These are phyloP conservation scores for Ptilonorhynchus violaceus DNA, from an alignment of 2,113 vertebrate species.

Conservation along the genomic window DNA sequence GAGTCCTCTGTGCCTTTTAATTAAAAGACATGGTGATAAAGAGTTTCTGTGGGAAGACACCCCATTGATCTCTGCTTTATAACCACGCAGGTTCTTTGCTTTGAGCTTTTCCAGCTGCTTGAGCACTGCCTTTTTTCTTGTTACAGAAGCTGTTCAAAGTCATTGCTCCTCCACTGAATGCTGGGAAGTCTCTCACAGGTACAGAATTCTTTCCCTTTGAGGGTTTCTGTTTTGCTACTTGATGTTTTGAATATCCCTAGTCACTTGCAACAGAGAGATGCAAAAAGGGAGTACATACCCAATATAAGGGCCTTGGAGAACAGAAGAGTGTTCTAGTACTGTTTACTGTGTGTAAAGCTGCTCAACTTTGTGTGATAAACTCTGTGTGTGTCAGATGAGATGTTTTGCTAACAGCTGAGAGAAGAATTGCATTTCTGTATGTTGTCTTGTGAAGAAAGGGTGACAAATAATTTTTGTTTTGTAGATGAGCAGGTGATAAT, in stretches of 20 bases:
- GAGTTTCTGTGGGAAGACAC: not conserved
- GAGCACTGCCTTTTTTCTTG: not conserved
- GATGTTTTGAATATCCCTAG: not conserved
- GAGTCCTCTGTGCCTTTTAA: not conserved
- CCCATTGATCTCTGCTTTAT: not conserved
- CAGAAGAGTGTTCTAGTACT: not conserved
- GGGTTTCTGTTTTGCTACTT: not conserved
- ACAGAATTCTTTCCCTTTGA: not conserved
- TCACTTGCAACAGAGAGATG: not conserved
- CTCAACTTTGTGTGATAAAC: not conserved
- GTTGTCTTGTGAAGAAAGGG: not conserved
- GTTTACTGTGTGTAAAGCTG: not conserved
- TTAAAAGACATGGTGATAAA: not conserved
- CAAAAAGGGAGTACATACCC: not conserved
- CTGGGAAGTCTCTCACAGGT: conserved; percentile 90
- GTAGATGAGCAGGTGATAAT: conserved; percentile 94
- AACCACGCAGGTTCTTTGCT: not conserved
- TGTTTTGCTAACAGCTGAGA: not conserved
- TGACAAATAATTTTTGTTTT: conserved; percentile 21
- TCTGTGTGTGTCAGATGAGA: not conserved
- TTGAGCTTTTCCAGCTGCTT: not conserved
- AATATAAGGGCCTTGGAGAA: not conserved
- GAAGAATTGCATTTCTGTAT: not conserved
- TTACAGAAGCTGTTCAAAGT: conserved; percentile 94
- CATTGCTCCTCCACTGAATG: conserved; percentile 85